Percentiles rank a stretch among this genome's conserved stretches.
phyloP scores from a whole-genome alignment of 2,888 invertebrate species.

The Craniophora ligustri region DNA sequence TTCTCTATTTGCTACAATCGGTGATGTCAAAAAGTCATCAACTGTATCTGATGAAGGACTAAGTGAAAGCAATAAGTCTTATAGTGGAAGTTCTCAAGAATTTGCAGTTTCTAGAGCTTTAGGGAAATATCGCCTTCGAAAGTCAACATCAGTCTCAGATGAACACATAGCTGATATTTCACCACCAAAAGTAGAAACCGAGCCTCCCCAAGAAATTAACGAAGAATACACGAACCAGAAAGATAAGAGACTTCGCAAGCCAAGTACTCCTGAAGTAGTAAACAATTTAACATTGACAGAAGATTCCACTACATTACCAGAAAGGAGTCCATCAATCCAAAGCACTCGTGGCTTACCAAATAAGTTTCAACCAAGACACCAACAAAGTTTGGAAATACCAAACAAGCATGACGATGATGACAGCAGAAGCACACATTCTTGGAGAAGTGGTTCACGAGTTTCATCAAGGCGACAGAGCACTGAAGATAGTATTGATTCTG shows the following conservation, averaged over 20 bases:
- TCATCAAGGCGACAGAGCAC: slow-evolving; percentile 96
- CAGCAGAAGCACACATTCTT: slow-evolving; percentile 95
- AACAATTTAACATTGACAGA: slow-evolving; percentile 78
- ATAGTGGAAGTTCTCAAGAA: slow-evolving; percentile 92
- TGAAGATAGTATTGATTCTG: slow-evolving; percentile 97
- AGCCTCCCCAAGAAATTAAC: slow-evolving; percentile 63
- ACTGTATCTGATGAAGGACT: slow-evolving; percentile 89
- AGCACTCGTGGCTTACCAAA: slow-evolving; percentile 88
- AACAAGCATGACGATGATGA: slow-evolving; percentile 94
- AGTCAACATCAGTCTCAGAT: slow-evolving; percentile 92
- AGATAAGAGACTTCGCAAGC: slow-evolving; percentile 72
- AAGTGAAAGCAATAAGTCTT: slow-evolving; percentile 86
- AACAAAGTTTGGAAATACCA: slow-evolving; percentile 94
- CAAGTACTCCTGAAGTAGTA: slow-evolving; percentile 79
- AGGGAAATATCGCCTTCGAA: slow-evolving; percentile 93
- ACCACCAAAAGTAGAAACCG: slow-evolving; percentile 74
- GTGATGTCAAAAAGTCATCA: slow-evolving; percentile 91
- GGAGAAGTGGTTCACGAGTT: slow-evolving; percentile 94
- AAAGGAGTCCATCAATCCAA: slow-evolving; percentile 91
- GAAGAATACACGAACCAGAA: slow-evolving; percentile 67
- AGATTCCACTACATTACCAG: slow-evolving; percentile 85
- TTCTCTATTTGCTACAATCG: slow-evolving; percentile 92
- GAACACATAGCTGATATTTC: slow-evolving; percentile 89
- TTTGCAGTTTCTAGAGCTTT: slow-evolving; percentile 95
- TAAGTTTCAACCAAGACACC: slow-evolving; percentile 91